Evolutionary conservation across 1,140 invertebrate genomes (phyloP), one percentile per base, ranked within the genome.

Genomic region (Drosophila punjabiensis): DNA sequence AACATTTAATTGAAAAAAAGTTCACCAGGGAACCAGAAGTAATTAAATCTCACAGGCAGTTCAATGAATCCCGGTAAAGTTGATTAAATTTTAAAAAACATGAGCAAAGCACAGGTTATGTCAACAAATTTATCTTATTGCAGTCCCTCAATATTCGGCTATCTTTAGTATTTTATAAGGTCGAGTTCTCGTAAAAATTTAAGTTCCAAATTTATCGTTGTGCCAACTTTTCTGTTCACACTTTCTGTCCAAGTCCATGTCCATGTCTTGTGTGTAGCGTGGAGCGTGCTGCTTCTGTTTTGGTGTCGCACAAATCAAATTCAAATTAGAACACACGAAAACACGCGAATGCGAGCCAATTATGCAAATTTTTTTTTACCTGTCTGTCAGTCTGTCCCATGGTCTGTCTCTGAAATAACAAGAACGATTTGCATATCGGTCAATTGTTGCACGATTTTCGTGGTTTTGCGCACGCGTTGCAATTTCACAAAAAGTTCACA

Each of bases 371-470:
- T 71, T 58, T 58, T 24, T 48, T 20, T 10, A 45, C 41, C 68
- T 37, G 68, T 56, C 45, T 43, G 63, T 68, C 66, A 64, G 45
- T 8, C 45, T 48, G 55, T 61, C 59, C 41, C 20, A 67, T 67
- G 68, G 67, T 80, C 76, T 69, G 37, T 53, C 79, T 68, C 68
- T 47, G 60, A 60, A 79, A 59, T 41, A 74, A 68, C 60, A 70
- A 65, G 67, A 50, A 45, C 59, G 47, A 83, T 88, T 89, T 89
- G 81, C 85, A 89, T 88, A 78, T 89, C 85, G 84, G 84, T 88
- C 84, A 89, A 84, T 84, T 89, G 84, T 84, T 74, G 85, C 85
- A 88, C 84, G 84, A 88, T 67, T 81, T 81, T 70, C 47, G 68
- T 63, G 67, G 39, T 59, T 52, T 52, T 37, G 45, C 64, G 85